Evolutionary conservation across 2,113 vertebrate genomes (phyloP), one percentile per base, ranked within the genome.

Genomic region (Dasyprocta punctata): DNA sequence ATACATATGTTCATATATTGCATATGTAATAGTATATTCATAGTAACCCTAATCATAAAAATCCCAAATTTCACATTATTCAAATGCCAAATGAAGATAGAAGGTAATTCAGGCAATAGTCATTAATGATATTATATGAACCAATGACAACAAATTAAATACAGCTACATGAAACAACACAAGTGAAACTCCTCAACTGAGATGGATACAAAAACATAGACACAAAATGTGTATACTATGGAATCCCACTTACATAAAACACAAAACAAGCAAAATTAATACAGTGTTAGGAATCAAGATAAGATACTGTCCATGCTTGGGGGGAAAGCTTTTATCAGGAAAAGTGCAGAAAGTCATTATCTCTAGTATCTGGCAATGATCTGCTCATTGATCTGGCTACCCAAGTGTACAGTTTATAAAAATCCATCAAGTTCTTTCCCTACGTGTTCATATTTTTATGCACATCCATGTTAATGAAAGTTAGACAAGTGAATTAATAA

Each of bases 271-370:
- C 16, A 90, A 91, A 89, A 52, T 44, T 33, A 85, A 52, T 6
- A n/a, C 2, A 26, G 0, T 22, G 4, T 14, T 36, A 28, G 26
- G 33, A 4, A 4, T 28, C 3, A 80, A 33, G 7, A 17, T 5
- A 75, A 33, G 2, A 41, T 3, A 86, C 7, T 26, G 17, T 28
- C 88, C 1, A 38, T 33, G 8, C 14, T 24, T 63, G 47, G 5
- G 16, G 36, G 2, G 5, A 1, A 7, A 5, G 13, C 13, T 73
- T 30, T 33, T 75, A 9, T 85, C 1, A 28, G 20, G 20, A 78
- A 41, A 28, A 6, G 1, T 17, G 36, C 3, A n/a, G 49, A 56
- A 52, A 22, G 14, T 38, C 7, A 2, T 12, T 60, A 65, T 73
- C 28, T 63, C n/a, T 26, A 41, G 7, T 52, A n/a, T 7, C 33